These are phyloP conservation scores for Molorchus minor DNA, from an alignment of 2,888 invertebrate species.

Conservation along the genomic window DNA sequence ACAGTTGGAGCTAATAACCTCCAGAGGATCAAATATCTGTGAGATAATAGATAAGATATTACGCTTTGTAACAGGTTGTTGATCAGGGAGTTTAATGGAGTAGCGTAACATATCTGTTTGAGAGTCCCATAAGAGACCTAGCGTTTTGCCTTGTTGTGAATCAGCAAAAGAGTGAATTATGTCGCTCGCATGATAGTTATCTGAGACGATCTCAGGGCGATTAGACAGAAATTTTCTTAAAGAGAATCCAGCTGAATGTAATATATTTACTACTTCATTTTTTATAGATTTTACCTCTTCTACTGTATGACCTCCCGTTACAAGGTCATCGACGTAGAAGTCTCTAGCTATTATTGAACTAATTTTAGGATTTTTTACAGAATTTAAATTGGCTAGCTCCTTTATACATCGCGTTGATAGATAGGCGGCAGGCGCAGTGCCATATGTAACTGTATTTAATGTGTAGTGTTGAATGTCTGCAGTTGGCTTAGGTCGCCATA, in stretches of 20 bases:
- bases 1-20: too few relatives aligned
- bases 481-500: background rate
- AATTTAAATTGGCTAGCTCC: background rate
- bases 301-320: background rate
- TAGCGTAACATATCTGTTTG: too few relatives aligned
- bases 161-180: background rate
- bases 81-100: background rate
- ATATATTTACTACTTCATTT: background rate
- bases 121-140: too few relatives aligned
- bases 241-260: background rate
- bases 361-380: background rate
- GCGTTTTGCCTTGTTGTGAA: background rate
- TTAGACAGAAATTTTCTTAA: background rate
- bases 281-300: background rate
- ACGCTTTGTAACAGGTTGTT: background rate
- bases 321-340: background rate
- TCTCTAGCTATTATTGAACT: background rate
- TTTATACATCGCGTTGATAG: background rate
- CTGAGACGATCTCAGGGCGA: background rate
- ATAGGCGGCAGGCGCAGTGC: background rate
- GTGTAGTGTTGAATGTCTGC: too few relatives aligned
- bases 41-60: background rate
- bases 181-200: background rate
- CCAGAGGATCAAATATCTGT: too few relatives aligned
- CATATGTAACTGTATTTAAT: too few relatives aligned